Conservation (phyloP, 2,888 invertebrate genomes). For the Argyra leucocephala region DNA sequence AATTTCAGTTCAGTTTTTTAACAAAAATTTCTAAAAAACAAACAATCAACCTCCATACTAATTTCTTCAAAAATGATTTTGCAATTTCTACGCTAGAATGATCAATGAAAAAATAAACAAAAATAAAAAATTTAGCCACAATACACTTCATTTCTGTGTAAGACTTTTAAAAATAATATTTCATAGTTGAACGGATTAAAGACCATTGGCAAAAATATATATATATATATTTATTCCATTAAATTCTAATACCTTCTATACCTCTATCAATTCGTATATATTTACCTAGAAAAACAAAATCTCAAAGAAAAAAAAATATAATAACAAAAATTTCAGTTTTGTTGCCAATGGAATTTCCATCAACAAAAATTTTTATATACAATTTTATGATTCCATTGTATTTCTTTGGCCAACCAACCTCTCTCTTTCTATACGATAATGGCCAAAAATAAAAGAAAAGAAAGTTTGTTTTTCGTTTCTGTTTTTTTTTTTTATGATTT, state of each 20-base stretch:
- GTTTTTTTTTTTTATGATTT: not conserved
- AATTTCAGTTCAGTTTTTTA: too few species aligned
- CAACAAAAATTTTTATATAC: not conserved
- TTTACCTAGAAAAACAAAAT: not conserved
- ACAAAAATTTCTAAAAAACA: too few species aligned
- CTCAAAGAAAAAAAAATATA: not conserved
- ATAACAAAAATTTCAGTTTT: not conserved
- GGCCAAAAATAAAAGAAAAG: not conserved
- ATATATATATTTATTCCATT: not conserved
- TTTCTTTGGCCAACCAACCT: too few species aligned
- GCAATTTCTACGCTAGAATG: too few species aligned
- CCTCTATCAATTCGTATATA: not conserved
- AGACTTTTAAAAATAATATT: constrained; percentile 1
- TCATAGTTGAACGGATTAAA: constrained; percentile 1
- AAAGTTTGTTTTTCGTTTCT: not conserved
- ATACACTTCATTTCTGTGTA: too few species aligned
- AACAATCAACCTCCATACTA: too few species aligned
- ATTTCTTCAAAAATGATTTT: too few species aligned
- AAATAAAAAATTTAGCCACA: too few species aligned
- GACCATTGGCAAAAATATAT: not conserved
- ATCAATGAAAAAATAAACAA: too few species aligned
- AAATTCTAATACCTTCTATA: not conserved
- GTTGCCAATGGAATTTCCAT: not conserved
- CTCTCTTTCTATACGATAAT: not conserved
- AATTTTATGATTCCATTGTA: not conserved